Evolutionary conservation across 2,797 vertebrate genomes (phyloP).

Genomic region (Buphagus erythrorhynchus): DNA sequence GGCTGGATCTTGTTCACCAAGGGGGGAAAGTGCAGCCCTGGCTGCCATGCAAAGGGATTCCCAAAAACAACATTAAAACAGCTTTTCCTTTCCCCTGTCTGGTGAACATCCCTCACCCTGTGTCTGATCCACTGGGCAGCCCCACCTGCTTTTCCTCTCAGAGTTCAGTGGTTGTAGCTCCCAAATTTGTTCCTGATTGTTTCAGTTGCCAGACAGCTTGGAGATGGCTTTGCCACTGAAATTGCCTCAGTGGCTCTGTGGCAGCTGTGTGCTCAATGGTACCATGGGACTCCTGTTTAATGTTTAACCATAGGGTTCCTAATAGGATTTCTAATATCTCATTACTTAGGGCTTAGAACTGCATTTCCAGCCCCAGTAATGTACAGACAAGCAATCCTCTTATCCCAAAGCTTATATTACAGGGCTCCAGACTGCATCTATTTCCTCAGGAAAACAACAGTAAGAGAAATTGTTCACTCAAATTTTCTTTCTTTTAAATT

Average conservation of each 20-base stretch:
- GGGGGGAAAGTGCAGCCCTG: neutral
- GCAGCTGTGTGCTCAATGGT: neutral
- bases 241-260: neutral
- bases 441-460: neutral
- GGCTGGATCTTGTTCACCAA: neutral
- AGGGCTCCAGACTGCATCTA: neutral
- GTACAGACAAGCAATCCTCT: neutral
- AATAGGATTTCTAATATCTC: neutral
- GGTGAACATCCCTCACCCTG: neutral
- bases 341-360: neutral
- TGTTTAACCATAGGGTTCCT: neutral
- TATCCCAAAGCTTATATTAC: neutral
- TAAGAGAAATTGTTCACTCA: neutral
- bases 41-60: neutral
- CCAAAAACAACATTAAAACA: neutral
- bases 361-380: neutral
- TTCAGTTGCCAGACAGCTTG: neutral
- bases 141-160: neutral
- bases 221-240: neutral
- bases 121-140: fast-evolving
- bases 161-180: neutral
- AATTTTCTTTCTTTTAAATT: neutral
- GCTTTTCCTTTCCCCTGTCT: neutral
- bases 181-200: neutral
- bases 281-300: neutral